Conservation (phyloP, 2,113 vertebrate genomes). For the Hippocampus barbouri region DNA sequence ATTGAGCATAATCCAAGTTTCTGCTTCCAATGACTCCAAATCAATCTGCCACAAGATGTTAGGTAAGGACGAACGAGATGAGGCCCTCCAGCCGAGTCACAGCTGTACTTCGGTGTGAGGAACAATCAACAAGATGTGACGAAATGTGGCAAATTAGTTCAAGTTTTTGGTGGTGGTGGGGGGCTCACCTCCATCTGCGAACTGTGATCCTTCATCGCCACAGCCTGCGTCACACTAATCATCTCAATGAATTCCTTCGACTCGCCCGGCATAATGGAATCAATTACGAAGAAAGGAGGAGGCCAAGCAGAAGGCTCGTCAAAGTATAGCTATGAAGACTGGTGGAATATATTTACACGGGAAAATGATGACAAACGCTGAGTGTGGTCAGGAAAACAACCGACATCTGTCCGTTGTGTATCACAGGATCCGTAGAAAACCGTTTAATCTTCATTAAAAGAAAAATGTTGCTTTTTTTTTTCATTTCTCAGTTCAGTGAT, state of each 20-base stretch:
- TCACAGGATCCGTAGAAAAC: neutral
- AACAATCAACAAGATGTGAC: slow-evolving; percentile 24
- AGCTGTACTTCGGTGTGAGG: slow-evolving; percentile 14
- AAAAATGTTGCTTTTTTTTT: neutral
- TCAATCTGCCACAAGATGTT: neutral
- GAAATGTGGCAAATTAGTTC: slow-evolving; percentile 35
- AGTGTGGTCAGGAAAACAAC: neutral
- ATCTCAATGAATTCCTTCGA: slow-evolving; percentile 46
- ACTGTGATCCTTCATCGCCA: slow-evolving; percentile 22
- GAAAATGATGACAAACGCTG: slow-evolving; percentile 18
- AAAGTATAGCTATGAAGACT: neutral
- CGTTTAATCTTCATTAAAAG: neutral
- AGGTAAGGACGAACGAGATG: neutral
- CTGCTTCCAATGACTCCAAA: neutral
- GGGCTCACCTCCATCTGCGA: neutral
- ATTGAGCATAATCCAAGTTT: neutral
- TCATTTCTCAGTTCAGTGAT: neutral
- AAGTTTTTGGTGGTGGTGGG: neutral
- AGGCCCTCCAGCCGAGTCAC: slow-evolving; percentile 10
- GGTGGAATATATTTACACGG: slow-evolving; percentile 6
- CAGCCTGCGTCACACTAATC: slow-evolving; percentile 43
- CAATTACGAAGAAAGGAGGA: slow-evolving; percentile 44
- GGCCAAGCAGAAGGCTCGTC: slow-evolving; percentile 2
- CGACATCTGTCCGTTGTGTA: neutral
- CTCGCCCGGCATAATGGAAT: slow-evolving; percentile 42